Evolutionary conservation across 1,140 invertebrate genomes (phyloP).

Genomic region (Eupeodes corollae): DNA sequence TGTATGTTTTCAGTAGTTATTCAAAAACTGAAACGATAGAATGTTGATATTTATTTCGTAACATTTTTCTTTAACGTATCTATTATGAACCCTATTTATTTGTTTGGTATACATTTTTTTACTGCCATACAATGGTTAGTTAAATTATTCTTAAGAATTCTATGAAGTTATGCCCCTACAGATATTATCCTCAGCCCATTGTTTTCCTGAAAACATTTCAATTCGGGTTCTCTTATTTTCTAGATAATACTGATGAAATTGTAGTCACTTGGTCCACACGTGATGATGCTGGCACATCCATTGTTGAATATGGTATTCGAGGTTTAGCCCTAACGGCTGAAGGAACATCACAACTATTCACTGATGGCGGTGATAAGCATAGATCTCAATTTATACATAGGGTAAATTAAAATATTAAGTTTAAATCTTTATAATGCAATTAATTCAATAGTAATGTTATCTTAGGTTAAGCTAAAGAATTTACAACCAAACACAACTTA

Average conservation of each 20-base stretch:
- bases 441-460: not conserved
- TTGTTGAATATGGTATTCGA: conserved; percentile 63
- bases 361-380: conserved; percentile 63
- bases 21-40: too few relatives aligned
- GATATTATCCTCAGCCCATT: too few relatives aligned
- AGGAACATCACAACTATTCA: conserved; percentile 56
- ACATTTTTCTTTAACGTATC: too few relatives aligned
- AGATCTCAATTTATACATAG: conserved; percentile 71
- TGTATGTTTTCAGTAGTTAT: too few relatives aligned
- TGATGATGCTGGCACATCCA: conserved; percentile 50
- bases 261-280: conserved; percentile 78
- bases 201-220: too few relatives aligned
- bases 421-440: not conserved
- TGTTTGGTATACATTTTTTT: too few relatives aligned
- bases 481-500: conserved; percentile 52
- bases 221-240: conserved; percentile 13
- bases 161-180: too few relatives aligned
- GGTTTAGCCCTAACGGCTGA: conserved; percentile 42
- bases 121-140: too few relatives aligned
- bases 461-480: conserved; percentile 43
- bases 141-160: too few relatives aligned
- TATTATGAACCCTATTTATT: too few relatives aligned
- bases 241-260: conserved; percentile 50
- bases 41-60: too few relatives aligned
- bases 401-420: conserved; percentile 35